These are phyloP conservation scores for Mungos mungo DNA, from an alignment of 2,113 vertebrate species.

Conservation along the genomic window DNA sequence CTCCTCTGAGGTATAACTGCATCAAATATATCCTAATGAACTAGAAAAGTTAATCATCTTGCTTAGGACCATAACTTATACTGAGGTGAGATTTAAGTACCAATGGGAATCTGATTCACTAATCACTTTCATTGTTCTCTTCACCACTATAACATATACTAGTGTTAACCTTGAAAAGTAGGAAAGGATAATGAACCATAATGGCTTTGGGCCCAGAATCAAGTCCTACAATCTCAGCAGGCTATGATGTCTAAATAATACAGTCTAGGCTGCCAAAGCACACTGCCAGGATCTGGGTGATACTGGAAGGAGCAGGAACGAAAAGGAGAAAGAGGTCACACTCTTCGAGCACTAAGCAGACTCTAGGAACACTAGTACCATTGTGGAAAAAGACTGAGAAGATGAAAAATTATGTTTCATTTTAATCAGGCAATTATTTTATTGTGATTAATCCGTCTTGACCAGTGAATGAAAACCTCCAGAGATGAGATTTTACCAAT, in stretches of 20 bases:
- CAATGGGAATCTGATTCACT: conserved; percentile 9
- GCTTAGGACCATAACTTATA: background rate
- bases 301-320: background rate
- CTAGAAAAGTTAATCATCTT: conserved; percentile 30
- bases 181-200: conserved; percentile 55
- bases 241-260: conserved; percentile 50
- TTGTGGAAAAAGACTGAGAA: background rate
- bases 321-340: conserved; percentile 25
- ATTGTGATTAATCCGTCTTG: background rate
- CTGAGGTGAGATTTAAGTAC: background rate
- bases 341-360: background rate
- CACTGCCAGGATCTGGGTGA: conserved; percentile 17
- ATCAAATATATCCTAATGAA: conserved; percentile 31
- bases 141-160: background rate
- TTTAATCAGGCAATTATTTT: conserved; percentile 12
- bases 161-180: conserved; percentile 48
- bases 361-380: background rate
- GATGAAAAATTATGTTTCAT: conserved; percentile 6
- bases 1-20: background rate
- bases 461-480: conserved; percentile 3
- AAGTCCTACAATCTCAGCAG: conserved; percentile 27
- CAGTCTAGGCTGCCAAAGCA: conserved; percentile 1
- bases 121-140: conserved; percentile 41
- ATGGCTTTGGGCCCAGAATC: conserved; percentile 38
- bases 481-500: background rate